phyloP scores from a whole-genome alignment of 1,140 invertebrate species.

The Drosophila kurseongensis region DNA sequence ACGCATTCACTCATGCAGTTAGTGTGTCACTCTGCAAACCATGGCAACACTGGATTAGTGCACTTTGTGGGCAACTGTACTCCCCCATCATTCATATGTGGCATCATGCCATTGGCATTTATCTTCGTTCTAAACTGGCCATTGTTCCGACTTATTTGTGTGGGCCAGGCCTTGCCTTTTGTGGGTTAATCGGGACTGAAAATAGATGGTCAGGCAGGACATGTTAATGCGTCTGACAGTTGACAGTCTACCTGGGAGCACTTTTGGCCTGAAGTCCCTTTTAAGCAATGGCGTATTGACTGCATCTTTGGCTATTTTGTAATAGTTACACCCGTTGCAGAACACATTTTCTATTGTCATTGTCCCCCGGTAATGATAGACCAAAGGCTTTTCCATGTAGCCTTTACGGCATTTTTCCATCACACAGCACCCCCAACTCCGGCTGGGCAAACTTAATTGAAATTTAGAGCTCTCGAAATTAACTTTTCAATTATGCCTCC shows the following conservation, averaged over 20 bases:
- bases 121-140: conserved; percentile 60
- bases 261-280: neutral
- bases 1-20: conserved; percentile 75
- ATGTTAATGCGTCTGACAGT: conserved; percentile 28
- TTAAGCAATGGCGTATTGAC: conserved; percentile 15
- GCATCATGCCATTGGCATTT: conserved; percentile 55
- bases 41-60: conserved; percentile 18
- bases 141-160: conserved; percentile 37
- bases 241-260: conserved; percentile 6
- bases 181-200: conserved; percentile 19
- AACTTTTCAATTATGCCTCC: conserved; percentile 48
- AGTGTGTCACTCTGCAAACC: conserved; percentile 58
- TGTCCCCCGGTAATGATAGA: conserved; percentile 3
- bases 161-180: conserved; percentile 3
- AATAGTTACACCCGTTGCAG: conserved; percentile 8
- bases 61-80: conserved; percentile 44
- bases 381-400: neutral
- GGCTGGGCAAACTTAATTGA: conserved; percentile 32
- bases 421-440: neutral
- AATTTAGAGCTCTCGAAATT: conserved; percentile 51
- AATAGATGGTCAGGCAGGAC: conserved; percentile 7
- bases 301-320: conserved; percentile 14
- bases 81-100: conserved; percentile 62
- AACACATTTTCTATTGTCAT: neutral
- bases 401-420: conserved; percentile 4